Conservation (phyloP, 1,140 invertebrate genomes). For the Sminthurides bifidus region DNA sequence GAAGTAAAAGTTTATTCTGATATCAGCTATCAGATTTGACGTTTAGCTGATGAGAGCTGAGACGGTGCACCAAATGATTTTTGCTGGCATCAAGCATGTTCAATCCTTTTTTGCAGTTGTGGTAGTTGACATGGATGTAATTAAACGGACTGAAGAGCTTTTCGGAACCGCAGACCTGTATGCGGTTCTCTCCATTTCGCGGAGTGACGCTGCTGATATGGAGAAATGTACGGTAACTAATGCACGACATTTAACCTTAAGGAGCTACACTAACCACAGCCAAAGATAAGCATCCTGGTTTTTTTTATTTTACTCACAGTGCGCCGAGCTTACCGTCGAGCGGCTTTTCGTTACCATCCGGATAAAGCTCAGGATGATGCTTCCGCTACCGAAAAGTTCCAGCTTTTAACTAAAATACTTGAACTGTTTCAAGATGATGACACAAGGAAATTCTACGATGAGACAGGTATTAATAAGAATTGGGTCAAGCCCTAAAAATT, state of each 20-base stretch:
- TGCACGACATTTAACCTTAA: not conserved
- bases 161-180: not conserved
- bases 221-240: not conserved
- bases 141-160: not conserved
- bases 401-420: not conserved
- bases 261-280: not conserved
- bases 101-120: no score
- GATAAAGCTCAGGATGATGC: conserved; percentile 3
- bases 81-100: no score
- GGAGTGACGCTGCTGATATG: not conserved
- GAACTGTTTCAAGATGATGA: conserved; percentile 4
- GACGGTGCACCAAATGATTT: no score
- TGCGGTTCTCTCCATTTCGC: not conserved
- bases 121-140: no score
- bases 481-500: not conserved
- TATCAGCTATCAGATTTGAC: no score
- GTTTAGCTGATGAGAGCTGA: no score
- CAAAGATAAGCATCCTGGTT: not conserved
- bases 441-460: not conserved
- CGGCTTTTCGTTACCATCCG: not conserved
- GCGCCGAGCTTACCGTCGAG: not conserved
- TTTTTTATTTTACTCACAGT: not conserved
- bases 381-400: conserved; percentile 1
- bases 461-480: not conserved
- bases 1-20: no score